Evolutionary conservation across 2,113 vertebrate genomes (phyloP).

Genomic region (Antigone vipio): DNA sequence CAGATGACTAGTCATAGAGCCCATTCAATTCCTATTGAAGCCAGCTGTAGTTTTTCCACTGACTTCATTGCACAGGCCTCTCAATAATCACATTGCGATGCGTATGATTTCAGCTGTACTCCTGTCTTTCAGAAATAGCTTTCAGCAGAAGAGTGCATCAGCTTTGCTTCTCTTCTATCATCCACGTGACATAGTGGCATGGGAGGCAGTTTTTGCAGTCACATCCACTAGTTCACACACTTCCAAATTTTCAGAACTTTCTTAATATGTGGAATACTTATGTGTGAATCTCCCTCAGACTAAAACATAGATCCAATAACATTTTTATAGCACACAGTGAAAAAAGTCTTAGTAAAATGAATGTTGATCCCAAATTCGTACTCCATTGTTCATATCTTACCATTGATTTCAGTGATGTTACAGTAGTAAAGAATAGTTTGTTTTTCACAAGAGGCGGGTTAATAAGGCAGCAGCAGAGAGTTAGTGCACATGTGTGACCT

Average conservation of each 20-base stretch:
- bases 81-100: background rate
- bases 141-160: background rate
- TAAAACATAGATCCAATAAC: background rate
- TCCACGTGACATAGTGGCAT: background rate
- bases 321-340: background rate
- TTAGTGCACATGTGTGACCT: background rate
- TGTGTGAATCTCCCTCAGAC: background rate
- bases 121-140: background rate
- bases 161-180: background rate
- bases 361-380: background rate
- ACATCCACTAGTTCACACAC: background rate
- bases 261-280: background rate
- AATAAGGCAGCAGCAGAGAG: background rate
- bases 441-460: background rate
- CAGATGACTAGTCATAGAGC: background rate
- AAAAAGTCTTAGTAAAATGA: background rate
- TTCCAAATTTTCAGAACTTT: background rate
- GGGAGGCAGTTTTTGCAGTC: background rate
- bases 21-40: background rate
- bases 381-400: background rate
- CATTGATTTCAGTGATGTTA: background rate
- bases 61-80: background rate
- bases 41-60: slow-evolving; percentile 26
- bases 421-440: background rate
- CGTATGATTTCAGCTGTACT: background rate